Evolutionary conservation across 2,888 invertebrate genomes (phyloP).

Genomic region (Herminia tarsipennalis): DNA sequence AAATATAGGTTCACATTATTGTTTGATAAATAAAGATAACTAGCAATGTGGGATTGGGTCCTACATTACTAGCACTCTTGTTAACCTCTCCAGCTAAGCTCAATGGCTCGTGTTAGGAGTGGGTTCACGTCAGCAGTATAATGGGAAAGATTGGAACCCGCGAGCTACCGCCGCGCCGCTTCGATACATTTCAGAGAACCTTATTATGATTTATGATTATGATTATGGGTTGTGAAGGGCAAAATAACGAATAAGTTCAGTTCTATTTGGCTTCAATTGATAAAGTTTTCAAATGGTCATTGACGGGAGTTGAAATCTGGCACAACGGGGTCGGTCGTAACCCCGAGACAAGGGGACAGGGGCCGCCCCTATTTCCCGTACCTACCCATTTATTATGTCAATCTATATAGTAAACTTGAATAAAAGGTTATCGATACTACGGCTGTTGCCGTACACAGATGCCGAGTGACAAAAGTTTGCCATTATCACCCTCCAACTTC

Average conservation of each 20-base stretch:
- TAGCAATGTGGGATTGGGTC: too few species aligned
- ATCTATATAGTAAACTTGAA: constrained; percentile 21
- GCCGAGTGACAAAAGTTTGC: constrained; percentile 27
- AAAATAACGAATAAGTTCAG: constrained; percentile 3
- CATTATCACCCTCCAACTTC: constrained; percentile 16
- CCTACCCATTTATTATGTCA: constrained; percentile 10
- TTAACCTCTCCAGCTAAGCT: too few species aligned
- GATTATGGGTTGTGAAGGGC: too few species aligned
- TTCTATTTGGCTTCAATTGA: background rate
- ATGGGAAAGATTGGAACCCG: too few species aligned
- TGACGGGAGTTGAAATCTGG: constrained; percentile 6
- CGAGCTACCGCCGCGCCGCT: too few species aligned
- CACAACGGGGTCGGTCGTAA: constrained; percentile 17
- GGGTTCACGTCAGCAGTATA: too few species aligned
- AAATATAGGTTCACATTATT: too few species aligned
- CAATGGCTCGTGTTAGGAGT: too few species aligned
- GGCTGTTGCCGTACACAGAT: constrained; percentile 25
- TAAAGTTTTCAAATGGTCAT: background rate
- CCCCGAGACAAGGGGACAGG: constrained; percentile 12
- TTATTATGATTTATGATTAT: background rate
- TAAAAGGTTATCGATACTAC: constrained; percentile 35
- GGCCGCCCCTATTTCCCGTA: constrained; percentile 21
- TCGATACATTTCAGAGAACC: background rate
- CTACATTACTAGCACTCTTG: too few species aligned
- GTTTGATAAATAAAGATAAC: too few species aligned